Percentiles rank a stretch among this genome's conserved stretches.
Conservation (phyloP, 2,888 invertebrate species). For the Ommatoiulus sabulosus region DNA sequence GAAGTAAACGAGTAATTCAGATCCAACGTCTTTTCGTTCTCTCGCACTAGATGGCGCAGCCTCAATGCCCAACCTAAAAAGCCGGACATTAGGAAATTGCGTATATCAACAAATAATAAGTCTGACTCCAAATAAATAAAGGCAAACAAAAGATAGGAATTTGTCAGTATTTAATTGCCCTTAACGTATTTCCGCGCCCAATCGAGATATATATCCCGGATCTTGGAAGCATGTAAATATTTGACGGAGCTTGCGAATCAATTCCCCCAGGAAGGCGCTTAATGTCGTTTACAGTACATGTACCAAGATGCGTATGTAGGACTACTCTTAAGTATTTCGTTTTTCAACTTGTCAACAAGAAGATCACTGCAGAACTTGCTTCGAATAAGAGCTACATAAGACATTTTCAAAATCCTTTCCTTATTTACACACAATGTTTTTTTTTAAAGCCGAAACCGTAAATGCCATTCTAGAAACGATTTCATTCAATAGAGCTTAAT, state of each 20-base stretch:
- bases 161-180: neutral
- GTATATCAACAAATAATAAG: neutral
- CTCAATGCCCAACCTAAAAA: neutral
- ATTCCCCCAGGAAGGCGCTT: conserved; percentile 3
- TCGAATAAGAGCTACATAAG: neutral
- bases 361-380: neutral
- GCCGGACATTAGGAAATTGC: neutral
- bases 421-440: no score
- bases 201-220: neutral
- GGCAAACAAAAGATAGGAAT: conserved; percentile 4
- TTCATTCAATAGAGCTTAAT: no score
- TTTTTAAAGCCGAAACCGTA: no score
- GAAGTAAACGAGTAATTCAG: neutral
- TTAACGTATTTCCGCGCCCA: conserved; percentile 9
- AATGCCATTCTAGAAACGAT: no score
- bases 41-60: neutral
- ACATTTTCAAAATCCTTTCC: neutral
- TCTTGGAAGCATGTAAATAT: neutral
- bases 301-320: neutral
- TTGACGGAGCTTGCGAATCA: neutral
- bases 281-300: neutral
- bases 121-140: neutral
- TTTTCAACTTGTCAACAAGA: neutral
- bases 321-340: neutral
- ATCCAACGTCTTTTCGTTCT: neutral